A percentile compares a stretch with the other conserved stretches of the same genome.
Conservation (phyloP, 2,888 invertebrate genomes). For the Drosophila yooni region DNA sequence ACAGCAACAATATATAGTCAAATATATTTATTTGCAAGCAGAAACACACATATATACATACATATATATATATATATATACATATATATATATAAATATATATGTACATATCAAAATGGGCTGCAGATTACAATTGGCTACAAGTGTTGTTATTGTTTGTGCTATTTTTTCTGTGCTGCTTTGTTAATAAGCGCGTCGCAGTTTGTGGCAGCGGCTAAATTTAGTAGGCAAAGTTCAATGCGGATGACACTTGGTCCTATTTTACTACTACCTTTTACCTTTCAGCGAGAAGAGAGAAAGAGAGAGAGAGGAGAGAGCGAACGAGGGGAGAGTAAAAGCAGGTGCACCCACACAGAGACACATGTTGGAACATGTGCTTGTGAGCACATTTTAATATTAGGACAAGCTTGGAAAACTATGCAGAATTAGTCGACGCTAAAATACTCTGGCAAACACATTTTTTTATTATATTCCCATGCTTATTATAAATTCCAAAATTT, state of each 20-base stretch:
- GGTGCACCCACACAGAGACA: not conserved
- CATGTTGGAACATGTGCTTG: constrained; percentile 27
- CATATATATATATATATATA: not conserved
- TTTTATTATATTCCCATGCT: not conserved
- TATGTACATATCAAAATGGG: constrained; percentile 17
- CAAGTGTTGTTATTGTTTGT: constrained; percentile 20
- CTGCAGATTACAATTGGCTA: constrained; percentile 52
- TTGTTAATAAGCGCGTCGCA: constrained; percentile 70
- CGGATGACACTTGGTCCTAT: constrained; percentile 46
- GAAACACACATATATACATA: constrained; percentile 19
- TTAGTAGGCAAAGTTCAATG: constrained; percentile 70
- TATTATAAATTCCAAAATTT: not conserved
- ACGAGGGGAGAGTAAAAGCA: not conserved
- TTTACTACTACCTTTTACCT: constrained; percentile 28
- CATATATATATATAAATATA: not conserved
- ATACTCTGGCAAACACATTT: constrained; percentile 13
- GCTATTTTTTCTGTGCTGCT: constrained; percentile 31
- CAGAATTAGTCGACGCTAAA: not conserved
- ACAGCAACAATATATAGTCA: constrained; percentile 18
- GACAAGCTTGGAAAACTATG: constrained; percentile 21
- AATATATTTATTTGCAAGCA: constrained; percentile 40
- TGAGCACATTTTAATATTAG: constrained; percentile 40
- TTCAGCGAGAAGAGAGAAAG: not conserved
- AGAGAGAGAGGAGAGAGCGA: not conserved
- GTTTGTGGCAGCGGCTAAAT: constrained; percentile 64